Percentiles rank a stretch among this genome's conserved stretches.
Conservation (phyloP, 1,140 invertebrate genomes). For the Cylas formicarius region DNA sequence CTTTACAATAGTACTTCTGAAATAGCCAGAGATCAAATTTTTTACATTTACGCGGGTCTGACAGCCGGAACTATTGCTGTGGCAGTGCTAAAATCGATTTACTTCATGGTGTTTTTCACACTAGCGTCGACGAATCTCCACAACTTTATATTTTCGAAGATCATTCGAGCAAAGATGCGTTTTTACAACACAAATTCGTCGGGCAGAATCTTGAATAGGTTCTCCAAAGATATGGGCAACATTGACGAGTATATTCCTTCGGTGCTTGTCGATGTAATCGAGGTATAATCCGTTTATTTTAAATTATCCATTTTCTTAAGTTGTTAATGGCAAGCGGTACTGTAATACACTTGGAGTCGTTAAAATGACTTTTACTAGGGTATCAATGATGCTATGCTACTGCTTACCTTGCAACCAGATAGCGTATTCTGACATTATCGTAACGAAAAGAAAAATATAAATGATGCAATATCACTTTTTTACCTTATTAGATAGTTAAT, state of each 20-base stretch:
- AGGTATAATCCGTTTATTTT: no score
- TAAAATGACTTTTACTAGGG: no score
- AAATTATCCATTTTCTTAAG: no score
- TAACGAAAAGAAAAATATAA: no score
- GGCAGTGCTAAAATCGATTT: constrained; percentile 38
- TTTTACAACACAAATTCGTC: constrained; percentile 55
- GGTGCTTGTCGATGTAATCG: constrained; percentile 32
- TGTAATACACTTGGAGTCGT: no score
- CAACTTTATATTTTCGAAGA: constrained; percentile 54
- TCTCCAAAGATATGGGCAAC: constrained; percentile 49
- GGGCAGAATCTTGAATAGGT: constrained; percentile 49
- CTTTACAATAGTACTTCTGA: constrained; percentile 8
- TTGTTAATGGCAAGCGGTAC: no score
- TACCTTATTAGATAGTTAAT: no score
- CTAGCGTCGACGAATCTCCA: constrained; percentile 47
- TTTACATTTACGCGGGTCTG: constrained; percentile 49
- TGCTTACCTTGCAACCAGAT: no score
- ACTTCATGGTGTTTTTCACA: constrained; percentile 33
- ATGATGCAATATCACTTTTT: no score
- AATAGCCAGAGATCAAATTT: constrained; percentile 31
- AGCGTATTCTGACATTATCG: no score
- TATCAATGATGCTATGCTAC: no score
- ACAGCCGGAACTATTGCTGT: constrained; percentile 53
- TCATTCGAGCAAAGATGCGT: constrained; percentile 51
- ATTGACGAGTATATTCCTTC: constrained; percentile 38